Evolutionary conservation across 2,797 vertebrate species (phyloP).

Genomic region (Oryzias sinensis): DNA sequence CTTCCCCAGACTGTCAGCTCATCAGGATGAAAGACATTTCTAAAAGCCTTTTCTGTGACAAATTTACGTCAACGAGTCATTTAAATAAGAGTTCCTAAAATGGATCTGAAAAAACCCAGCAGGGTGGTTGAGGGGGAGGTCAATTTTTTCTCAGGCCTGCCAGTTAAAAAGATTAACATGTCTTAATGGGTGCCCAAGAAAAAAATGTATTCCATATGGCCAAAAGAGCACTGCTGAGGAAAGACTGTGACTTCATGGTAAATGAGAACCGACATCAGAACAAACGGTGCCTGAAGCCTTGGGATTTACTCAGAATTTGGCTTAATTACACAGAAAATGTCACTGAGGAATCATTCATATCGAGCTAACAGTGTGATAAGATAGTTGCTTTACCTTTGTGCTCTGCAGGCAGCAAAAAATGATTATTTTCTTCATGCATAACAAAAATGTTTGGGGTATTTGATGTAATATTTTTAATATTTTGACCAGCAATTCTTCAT

Average conservation of each 20-base stretch:
- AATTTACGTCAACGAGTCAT: conserved; percentile 52
- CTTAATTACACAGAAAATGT: not conserved
- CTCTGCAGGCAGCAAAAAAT: conserved; percentile 7
- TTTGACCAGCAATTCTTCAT: conserved; percentile 19
- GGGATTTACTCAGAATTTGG: conserved; percentile 32
- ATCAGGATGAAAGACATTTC: conserved; percentile 47
- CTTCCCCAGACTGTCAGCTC: conserved; percentile 58
- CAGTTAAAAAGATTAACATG: conserved; percentile 57
- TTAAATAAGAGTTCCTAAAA: conserved; percentile 47
- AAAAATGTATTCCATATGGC: conserved; percentile 38
- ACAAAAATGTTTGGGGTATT: conserved; percentile 22
- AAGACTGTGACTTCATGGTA: conserved; percentile 23
- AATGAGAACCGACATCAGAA: conserved; percentile 46
- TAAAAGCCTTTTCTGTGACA: conserved; percentile 32
- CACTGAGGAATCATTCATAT: conserved; percentile 15
- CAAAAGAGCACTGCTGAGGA: conserved; percentile 30
- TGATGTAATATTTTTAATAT: conserved; percentile 3
- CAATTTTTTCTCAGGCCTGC: conserved; percentile 37
- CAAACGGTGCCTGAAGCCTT: conserved; percentile 31
- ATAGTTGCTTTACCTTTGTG: conserved; percentile 19
- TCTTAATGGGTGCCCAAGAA: conserved; percentile 42
- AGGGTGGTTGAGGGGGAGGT: conserved; percentile 44
- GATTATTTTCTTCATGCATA: conserved; percentile 23
- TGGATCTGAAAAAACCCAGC: conserved; percentile 35
- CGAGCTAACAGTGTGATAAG: not conserved